Evolutionary conservation across 2,113 vertebrate species (phyloP).

Genomic region (Melanotaenia duboulayi): DNA sequence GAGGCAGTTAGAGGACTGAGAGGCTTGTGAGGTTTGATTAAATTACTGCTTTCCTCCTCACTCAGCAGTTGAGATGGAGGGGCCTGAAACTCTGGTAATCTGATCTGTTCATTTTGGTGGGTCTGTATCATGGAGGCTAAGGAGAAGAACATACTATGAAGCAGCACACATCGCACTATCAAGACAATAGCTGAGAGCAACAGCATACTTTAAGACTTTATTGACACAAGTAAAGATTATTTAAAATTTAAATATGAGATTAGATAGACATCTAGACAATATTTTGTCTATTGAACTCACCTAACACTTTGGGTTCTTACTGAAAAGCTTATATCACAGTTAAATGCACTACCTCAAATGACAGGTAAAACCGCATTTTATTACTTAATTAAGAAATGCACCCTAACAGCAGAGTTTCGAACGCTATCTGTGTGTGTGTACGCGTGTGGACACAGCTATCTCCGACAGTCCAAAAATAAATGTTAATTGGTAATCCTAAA

Average conservation of each 20-base stretch:
- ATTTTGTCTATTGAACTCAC: background rate
- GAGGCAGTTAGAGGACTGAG: conserved; percentile 88
- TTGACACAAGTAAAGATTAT: background rate
- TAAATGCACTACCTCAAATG: background rate
- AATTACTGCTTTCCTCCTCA: conserved; percentile 79
- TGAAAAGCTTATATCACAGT: background rate
- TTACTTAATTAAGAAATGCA: too few species aligned
- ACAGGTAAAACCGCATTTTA: too few species aligned
- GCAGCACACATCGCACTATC: background rate
- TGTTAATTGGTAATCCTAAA: too few species aligned
- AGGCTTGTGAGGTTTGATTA: conserved; percentile 92
- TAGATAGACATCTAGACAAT: background rate
- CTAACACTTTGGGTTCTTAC: background rate
- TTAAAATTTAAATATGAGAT: background rate
- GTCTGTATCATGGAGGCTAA: conserved; percentile 83
- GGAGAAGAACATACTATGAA: conserved; percentile 7
- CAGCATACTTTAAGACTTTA: background rate
- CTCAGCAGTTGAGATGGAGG: conserved; percentile 79
- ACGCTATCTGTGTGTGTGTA: too few species aligned
- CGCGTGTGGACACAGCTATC: too few species aligned
- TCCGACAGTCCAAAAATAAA: too few species aligned
- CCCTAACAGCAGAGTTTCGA: too few species aligned
- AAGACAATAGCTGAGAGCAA: background rate
- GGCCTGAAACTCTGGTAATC: conserved; percentile 34
- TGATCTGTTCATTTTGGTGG: conserved; percentile 74